These are phyloP conservation scores for Andrena fulva DNA, from an alignment of 2,888 invertebrate species.

Conservation along the genomic window DNA sequence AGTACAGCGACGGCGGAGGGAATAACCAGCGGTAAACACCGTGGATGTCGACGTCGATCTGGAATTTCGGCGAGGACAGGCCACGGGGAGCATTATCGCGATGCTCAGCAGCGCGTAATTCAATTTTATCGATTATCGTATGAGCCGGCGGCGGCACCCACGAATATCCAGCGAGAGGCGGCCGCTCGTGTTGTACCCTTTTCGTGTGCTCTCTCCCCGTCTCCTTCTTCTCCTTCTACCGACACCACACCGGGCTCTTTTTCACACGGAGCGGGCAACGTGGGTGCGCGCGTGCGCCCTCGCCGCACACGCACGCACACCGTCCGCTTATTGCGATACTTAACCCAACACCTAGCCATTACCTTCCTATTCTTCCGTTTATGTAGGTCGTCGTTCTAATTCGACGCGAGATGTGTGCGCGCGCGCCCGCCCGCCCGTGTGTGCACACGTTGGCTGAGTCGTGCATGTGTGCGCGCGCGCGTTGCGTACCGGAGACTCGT, in stretches of 20 bases:
- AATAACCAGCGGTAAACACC: slow-evolving; percentile 39
- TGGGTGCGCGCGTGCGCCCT: slow-evolving; percentile 50
- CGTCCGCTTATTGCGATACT: slow-evolving; percentile 62
- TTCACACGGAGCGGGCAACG: slow-evolving; percentile 31
- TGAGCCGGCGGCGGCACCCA: slow-evolving; percentile 64
- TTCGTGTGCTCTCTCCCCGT: slow-evolving; percentile 53
- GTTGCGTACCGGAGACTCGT: slow-evolving; percentile 43
- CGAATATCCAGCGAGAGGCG: slow-evolving; percentile 65
- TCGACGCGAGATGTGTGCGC: slow-evolving; percentile 53
- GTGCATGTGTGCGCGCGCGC: background rate
- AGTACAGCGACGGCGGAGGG: slow-evolving; percentile 16
- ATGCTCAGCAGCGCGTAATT: slow-evolving; percentile 74
- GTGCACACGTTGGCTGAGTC: too few relatives aligned
- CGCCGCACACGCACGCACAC: slow-evolving; percentile 33
- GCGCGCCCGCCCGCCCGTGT: background rate
- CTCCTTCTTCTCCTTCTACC: slow-evolving; percentile 53
- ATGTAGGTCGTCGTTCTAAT: slow-evolving; percentile 73
- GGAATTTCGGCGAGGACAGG: slow-evolving; percentile 65
- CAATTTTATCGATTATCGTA: slow-evolving; percentile 76
- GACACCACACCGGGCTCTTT: slow-evolving; percentile 21
- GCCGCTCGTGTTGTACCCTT: slow-evolving; percentile 66
- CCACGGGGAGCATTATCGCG: slow-evolving; percentile 64
- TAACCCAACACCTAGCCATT: slow-evolving; percentile 65
- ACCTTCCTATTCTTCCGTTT: slow-evolving; percentile 70
- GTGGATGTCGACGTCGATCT: slow-evolving; percentile 38